These are phyloP conservation scores for Dipodomys ordii DNA, from an alignment of 2,113 vertebrate species.

Conservation along the genomic window DNA sequence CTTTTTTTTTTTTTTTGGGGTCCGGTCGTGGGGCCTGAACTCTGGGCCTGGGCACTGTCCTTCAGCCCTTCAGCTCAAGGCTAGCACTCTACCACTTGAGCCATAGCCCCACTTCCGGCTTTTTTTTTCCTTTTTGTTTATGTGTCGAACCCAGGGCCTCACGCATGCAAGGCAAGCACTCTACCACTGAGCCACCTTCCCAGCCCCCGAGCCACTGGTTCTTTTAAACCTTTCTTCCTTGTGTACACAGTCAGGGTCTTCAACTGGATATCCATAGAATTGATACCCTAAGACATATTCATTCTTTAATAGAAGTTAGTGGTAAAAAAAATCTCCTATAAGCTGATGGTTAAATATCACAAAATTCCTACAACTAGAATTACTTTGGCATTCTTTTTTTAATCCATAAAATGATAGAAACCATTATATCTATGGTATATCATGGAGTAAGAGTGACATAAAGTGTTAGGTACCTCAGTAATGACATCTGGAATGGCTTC, in stretches of 20 bases:
- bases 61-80: too few relatives aligned
- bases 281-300: background rate
- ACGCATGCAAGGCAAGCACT: too few relatives aligned
- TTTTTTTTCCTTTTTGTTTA: too few relatives aligned
- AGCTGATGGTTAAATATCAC: background rate
- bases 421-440: background rate
- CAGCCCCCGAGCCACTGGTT: too few relatives aligned
- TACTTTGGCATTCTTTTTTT: background rate
- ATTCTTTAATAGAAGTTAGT: background rate
- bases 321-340: background rate
- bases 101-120: too few relatives aligned
- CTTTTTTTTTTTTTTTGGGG: too few relatives aligned
- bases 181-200: too few relatives aligned
- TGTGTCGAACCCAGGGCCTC: too few relatives aligned
- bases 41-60: too few relatives aligned
- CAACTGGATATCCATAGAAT: background rate
- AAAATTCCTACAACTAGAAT: background rate
- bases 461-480: background rate
- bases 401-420: background rate
- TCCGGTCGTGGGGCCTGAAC: too few relatives aligned
- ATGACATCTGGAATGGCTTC: background rate
- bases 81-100: too few relatives aligned
- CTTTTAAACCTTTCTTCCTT: background rate
- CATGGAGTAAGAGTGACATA: background rate
- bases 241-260: background rate